phyloP scores from a whole-genome alignment of 1,140 invertebrate genomes.

The Neomicropteryx cornuta region DNA sequence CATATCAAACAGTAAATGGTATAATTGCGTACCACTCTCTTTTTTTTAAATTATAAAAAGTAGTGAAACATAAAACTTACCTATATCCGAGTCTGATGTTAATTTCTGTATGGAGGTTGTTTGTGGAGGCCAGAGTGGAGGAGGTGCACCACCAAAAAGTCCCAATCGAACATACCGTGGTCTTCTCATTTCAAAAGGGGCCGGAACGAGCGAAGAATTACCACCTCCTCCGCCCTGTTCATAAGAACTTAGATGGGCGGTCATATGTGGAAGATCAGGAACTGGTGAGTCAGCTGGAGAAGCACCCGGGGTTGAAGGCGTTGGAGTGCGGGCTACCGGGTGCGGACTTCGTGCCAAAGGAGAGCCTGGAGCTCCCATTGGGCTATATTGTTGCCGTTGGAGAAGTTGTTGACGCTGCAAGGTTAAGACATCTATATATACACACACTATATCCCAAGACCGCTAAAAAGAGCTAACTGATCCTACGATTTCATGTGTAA shows the following conservation, averaged over 20 bases:
- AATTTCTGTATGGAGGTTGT: slow-evolving; percentile 18
- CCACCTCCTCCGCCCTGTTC: slow-evolving; percentile 28
- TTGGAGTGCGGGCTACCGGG: slow-evolving; percentile 25
- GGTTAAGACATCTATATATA: too few relatives aligned
- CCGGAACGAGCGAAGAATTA: slow-evolving; percentile 31
- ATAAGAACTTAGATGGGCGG: too few relatives aligned
- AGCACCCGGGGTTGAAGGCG: slow-evolving; percentile 16
- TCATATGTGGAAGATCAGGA: slow-evolving; percentile 18
- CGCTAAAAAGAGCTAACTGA: too few relatives aligned
- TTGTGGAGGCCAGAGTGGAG: slow-evolving; percentile 50
- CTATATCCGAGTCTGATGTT: too few relatives aligned
- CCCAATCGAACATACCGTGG: slow-evolving; percentile 53
- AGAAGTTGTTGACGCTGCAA: slow-evolving; percentile 36
- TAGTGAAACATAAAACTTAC: too few relatives aligned
- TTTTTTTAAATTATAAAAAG: too few relatives aligned
- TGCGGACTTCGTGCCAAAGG: slow-evolving; percentile 53
- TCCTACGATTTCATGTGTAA: too few relatives aligned
- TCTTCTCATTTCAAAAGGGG: slow-evolving; percentile 38
- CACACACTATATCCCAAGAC: too few relatives aligned
- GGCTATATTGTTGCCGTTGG: slow-evolving; percentile 35
- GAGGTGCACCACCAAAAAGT: slow-evolving; percentile 56
- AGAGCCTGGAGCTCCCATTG: slow-evolving; percentile 47
- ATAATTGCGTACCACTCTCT: too few relatives aligned
- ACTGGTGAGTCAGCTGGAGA: slow-evolving; percentile 28
- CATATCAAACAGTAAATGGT: too few relatives aligned